Evolutionary conservation across 2,113 vertebrate species (phyloP).

Genomic region (Gymnogyps californianus): DNA sequence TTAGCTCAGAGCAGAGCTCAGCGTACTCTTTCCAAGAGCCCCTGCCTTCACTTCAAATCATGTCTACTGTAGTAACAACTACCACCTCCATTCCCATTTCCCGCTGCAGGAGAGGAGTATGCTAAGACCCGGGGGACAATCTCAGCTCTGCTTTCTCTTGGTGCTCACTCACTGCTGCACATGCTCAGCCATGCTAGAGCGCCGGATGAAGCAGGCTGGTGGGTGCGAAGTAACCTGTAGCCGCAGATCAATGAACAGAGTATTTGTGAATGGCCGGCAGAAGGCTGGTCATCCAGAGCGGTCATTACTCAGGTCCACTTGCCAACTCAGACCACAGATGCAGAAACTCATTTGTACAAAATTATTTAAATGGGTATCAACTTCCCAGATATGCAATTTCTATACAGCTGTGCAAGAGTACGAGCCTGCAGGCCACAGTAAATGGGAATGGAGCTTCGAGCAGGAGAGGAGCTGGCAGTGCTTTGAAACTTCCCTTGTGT

Average conservation of each 20-base stretch:
- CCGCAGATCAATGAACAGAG: background rate
- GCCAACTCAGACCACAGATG: background rate
- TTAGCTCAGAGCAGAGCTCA: background rate
- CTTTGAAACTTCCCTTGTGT: background rate
- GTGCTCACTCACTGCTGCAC: background rate
- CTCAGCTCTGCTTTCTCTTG: background rate
- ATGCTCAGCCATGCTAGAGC: background rate
- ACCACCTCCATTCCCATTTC: background rate
- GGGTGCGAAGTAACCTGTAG: background rate
- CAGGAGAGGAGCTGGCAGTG: background rate
- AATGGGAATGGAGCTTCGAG: background rate
- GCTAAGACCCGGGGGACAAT: background rate
- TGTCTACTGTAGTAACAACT: too few species aligned
- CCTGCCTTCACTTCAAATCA: background rate
- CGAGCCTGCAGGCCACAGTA: background rate
- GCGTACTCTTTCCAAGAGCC: background rate
- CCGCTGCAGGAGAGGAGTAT: background rate
- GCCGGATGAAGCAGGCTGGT: background rate
- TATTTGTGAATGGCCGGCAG: background rate
- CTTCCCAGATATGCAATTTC: background rate
- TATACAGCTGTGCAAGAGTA: background rate
- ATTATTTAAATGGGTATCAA: background rate
- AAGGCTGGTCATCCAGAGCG: background rate
- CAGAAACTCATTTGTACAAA: background rate
- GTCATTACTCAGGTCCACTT: background rate